A percentile compares a stretch with the other conserved stretches of the same genome.
Conservation (phyloP, 37 sponge, comb jelly and placozoan species). For the Aplysina aerophoba region DNA sequence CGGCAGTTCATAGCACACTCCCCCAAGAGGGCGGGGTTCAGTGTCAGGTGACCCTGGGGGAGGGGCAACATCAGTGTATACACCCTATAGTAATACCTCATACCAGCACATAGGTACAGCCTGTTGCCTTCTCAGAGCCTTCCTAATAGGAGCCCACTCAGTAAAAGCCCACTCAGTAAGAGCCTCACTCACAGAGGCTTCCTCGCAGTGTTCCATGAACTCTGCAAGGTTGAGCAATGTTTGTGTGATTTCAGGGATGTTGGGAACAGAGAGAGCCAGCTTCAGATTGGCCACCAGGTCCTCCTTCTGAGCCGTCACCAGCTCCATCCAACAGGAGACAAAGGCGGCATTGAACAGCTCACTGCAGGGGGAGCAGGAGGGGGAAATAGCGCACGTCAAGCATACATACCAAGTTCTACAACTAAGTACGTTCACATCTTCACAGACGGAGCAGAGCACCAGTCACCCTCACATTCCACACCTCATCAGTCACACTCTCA, state of each 20-base stretch:
- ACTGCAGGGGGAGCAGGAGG: slow-evolving; percentile 34
- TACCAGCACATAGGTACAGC: no score
- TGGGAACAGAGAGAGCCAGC: slow-evolving; percentile 78
- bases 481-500: no score
- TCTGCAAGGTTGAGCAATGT: slow-evolving; percentile 92
- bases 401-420: no score
- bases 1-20: slow-evolving; percentile 93
- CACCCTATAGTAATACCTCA: no score
- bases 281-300: slow-evolving; percentile 86
- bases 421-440: no score
- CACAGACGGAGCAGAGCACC: no score
- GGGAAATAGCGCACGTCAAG: no score
- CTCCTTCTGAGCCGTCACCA: slow-evolving; percentile 76
- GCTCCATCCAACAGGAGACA: slow-evolving; percentile 97
- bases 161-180: no score
- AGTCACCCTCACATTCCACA: no score
- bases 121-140: no score
- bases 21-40: slow-evolving; percentile 70
- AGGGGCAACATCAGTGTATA: no score
- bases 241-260: slow-evolving; percentile 95
- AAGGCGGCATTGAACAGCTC: slow-evolving; percentile 97
- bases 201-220: slow-evolving; percentile 99
- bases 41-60: background rate
- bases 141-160: no score
- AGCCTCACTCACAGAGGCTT: slow-evolving; percentile 64